Conservation (phyloP, 2,888 invertebrate species). For the Agonum fuliginosum region DNA sequence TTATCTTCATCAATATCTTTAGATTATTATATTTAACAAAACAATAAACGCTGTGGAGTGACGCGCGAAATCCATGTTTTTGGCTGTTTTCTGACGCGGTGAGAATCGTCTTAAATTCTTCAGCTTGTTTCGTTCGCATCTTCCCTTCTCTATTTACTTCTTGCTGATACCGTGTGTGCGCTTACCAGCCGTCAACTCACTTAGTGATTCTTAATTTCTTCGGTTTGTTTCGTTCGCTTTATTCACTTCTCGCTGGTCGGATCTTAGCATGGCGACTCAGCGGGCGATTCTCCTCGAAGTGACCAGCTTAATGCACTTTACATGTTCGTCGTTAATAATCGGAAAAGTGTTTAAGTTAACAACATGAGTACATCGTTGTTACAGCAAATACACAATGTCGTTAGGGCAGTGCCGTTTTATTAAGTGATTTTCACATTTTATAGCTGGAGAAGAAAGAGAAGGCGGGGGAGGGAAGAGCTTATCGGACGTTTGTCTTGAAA, state of each 20-base stretch:
- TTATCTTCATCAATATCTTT: too few relatives aligned
- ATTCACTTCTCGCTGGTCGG: constrained; percentile 36
- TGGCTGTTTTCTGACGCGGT: too few relatives aligned
- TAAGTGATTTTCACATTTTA: constrained; percentile 69
- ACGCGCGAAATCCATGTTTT: too few relatives aligned
- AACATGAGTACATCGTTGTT: constrained; percentile 71
- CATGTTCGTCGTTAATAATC: constrained; percentile 72
- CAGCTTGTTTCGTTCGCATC: too few relatives aligned
- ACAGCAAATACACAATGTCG: constrained; percentile 66
- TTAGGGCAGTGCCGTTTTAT: constrained; percentile 66
- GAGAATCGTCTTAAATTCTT: too few relatives aligned
- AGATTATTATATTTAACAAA: too few relatives aligned
- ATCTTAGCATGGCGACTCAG: constrained; percentile 61
- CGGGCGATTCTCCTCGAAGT: constrained; percentile 66
- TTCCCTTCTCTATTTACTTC: too few relatives aligned
- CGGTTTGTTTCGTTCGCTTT: background rate
- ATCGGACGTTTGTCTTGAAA: constrained; percentile 28
- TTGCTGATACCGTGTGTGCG: too few relatives aligned
- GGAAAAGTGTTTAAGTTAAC: constrained; percentile 71
- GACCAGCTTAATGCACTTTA: constrained; percentile 71
- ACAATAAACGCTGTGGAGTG: too few relatives aligned
- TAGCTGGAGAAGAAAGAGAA: constrained; percentile 18
- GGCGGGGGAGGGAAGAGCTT: background rate
- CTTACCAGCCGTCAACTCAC: too few relatives aligned
- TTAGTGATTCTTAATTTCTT: constrained; percentile 44